Evolutionary conservation across 2,888 invertebrate genomes (phyloP).

Genomic region (Drosophila falleni): DNA sequence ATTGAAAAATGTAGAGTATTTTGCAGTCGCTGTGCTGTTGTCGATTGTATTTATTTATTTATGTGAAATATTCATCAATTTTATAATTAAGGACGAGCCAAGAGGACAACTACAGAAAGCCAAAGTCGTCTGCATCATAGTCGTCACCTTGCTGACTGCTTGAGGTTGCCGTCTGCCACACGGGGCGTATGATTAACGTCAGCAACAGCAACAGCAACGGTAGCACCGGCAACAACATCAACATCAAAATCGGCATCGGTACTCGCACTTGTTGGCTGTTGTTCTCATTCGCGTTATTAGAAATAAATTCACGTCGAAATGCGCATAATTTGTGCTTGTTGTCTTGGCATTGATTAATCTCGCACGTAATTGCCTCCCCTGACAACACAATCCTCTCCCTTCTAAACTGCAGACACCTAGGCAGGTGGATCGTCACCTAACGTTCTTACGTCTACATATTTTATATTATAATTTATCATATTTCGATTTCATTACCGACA

Average conservation of each 20-base stretch:
- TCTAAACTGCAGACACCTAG: slow-evolving; percentile 9
- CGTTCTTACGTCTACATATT: neutral
- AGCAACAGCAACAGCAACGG: slow-evolving; percentile 42
- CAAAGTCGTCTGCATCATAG: slow-evolving; percentile 64
- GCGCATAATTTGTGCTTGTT: slow-evolving; percentile 75
- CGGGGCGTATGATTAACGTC: slow-evolving; percentile 80
- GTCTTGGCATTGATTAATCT: slow-evolving; percentile 78
- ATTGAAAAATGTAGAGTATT: slow-evolving; percentile 9
- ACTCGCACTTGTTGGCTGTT: slow-evolving; percentile 66
- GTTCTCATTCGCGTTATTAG: slow-evolving; percentile 36
- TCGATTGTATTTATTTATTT: slow-evolving; percentile 56
- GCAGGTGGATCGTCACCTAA: slow-evolving; percentile 26
- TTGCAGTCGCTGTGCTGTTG: neutral
- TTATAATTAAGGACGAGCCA: slow-evolving; percentile 77
- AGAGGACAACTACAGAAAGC: slow-evolving; percentile 60
- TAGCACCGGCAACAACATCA: slow-evolving; percentile 13
- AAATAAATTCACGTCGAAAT: slow-evolving; percentile 76
- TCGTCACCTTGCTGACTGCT: slow-evolving; percentile 50
- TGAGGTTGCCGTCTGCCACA: slow-evolving; percentile 47
- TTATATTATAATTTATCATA: slow-evolving; percentile 11
- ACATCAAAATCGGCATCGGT: slow-evolving; percentile 10
- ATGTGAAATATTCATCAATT: slow-evolving; percentile 69
- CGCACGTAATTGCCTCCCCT: slow-evolving; percentile 69
- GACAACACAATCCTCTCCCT: neutral
- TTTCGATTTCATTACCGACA: neutral